These are phyloP conservation scores for Antheraea pernyi DNA, from an alignment of 1,140 invertebrate genomes.

Conservation along the genomic window DNA sequence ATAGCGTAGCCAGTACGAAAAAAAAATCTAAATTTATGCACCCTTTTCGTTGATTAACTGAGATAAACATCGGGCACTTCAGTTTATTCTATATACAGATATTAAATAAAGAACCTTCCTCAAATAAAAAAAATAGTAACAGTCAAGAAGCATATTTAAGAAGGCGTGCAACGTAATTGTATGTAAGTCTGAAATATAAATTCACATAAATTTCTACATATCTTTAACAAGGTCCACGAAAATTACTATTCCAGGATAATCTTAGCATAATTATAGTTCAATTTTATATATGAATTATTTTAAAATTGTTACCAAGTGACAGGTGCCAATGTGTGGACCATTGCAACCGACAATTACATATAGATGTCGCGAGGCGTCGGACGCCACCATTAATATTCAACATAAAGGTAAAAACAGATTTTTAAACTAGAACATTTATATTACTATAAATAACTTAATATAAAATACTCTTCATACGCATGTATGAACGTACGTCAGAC, in stretches of 20 bases:
- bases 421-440: not conserved
- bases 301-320: slow-evolving; percentile 36
- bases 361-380: slow-evolving; percentile 59
- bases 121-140: no score
- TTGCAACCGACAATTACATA: slow-evolving; percentile 46
- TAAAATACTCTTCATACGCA: not conserved
- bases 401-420: not conserved
- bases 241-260: slow-evolving; percentile 21
- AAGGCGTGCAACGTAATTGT: no score
- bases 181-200: no score
- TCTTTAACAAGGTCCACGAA: not conserved
- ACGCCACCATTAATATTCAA: not conserved
- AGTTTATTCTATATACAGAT: no score
- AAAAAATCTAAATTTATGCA: no score
- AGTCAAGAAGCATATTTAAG: no score
- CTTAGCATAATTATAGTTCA: slow-evolving; percentile 24
- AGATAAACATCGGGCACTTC: no score
- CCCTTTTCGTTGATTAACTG: no score
- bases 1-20: no score
- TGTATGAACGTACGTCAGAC: not conserved
- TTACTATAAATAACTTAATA: slow-evolving; percentile 5
- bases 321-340: slow-evolving; percentile 38
- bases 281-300: slow-evolving; percentile 35
- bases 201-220: not conserved
- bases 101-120: no score